Evolutionary conservation across 2,113 vertebrate genomes (phyloP).

Genomic region (Trichomycterus rosablanca): DNA sequence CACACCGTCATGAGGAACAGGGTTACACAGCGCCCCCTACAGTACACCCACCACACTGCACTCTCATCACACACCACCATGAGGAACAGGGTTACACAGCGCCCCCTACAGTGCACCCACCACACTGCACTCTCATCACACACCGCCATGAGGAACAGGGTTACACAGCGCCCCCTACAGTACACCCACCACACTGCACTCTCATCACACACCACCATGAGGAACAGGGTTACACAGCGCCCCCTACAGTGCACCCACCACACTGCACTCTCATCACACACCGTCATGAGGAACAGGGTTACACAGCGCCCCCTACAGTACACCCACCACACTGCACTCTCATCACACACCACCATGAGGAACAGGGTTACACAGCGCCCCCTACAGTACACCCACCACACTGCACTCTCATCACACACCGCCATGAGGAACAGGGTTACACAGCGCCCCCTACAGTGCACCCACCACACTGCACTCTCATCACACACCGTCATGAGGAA

Average conservation of each 20-base stretch:
- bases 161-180: slow-evolving; percentile 92
- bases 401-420: slow-evolving; percentile 67
- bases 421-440: background rate
- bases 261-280: slow-evolving; percentile 71
- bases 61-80: slow-evolving; percentile 62
- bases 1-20: background rate
- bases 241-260: slow-evolving; percentile 94
- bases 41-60: slow-evolving; percentile 93
- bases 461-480: slow-evolving; percentile 91
- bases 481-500: background rate
- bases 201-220: slow-evolving; percentile 61
- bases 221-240: slow-evolving; percentile 70
- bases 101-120: slow-evolving; percentile 92
- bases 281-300: background rate
- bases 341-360: slow-evolving; percentile 45
- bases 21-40: slow-evolving; percentile 92
- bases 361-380: slow-evolving; percentile 83
- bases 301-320: slow-evolving; percentile 95
- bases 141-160: slow-evolving; percentile 1
- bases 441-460: slow-evolving; percentile 95
- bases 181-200: slow-evolving; percentile 93
- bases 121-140: slow-evolving; percentile 77
- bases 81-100: too few relatives aligned
- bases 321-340: slow-evolving; percentile 91
- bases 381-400: slow-evolving; percentile 92